Conservation (phyloP, 2,797 vertebrate genomes). For the Labroides dimidiatus region DNA sequence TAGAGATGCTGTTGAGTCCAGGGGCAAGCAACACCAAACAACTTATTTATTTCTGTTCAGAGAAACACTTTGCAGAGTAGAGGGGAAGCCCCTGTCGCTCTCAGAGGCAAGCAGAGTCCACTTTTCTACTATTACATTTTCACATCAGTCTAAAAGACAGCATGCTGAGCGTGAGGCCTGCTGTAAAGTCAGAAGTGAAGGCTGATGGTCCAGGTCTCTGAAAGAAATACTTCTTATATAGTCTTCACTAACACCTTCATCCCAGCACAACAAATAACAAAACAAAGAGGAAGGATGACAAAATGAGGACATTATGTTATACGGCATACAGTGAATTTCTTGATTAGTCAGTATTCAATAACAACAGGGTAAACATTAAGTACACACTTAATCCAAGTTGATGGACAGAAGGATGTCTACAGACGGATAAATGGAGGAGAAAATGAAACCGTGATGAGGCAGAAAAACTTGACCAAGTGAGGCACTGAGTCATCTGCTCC, state of each 20-base stretch:
- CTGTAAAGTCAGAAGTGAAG: slow-evolving; percentile 15
- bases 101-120: slow-evolving; percentile 11
- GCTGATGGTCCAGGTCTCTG: slow-evolving; percentile 37
- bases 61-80: slow-evolving; percentile 39
- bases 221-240: slow-evolving; percentile 41
- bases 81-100: slow-evolving; percentile 37
- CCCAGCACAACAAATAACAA: too few species aligned
- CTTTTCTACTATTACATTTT: slow-evolving; percentile 43
- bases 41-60: slow-evolving; percentile 34
- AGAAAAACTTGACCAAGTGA: too few species aligned
- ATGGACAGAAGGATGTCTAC: too few species aligned
- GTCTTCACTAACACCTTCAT: background rate
- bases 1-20: slow-evolving; percentile 27
- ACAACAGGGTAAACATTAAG: too few species aligned
- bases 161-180: background rate
- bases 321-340: too few species aligned
- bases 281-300: too few species aligned
- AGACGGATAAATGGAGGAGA: too few species aligned
- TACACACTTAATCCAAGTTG: too few species aligned
- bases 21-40: slow-evolving; percentile 46
- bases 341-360: too few species aligned
- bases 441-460: too few species aligned
- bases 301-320: too few species aligned
- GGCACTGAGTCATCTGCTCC: too few species aligned
- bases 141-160: slow-evolving; percentile 15